Evolutionary conservation across 2,888 invertebrate species (phyloP).

Genomic region (Eilema caniola): DNA sequence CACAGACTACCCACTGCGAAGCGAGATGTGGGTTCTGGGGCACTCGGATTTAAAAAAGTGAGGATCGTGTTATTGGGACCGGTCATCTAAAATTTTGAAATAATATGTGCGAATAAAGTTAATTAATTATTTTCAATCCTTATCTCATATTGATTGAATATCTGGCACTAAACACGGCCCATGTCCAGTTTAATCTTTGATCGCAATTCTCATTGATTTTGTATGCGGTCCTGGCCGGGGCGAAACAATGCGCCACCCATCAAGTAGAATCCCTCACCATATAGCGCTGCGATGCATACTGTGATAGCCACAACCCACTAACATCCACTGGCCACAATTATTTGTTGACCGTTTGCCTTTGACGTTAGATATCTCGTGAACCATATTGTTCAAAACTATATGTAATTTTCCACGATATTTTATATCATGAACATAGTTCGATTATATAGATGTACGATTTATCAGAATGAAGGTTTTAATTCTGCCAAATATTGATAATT

Average conservation of each 20-base stretch:
- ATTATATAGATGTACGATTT: background rate
- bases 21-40: no score
- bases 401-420: background rate
- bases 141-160: slow-evolving; percentile 14
- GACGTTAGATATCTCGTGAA: slow-evolving; percentile 24
- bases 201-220: slow-evolving; percentile 68
- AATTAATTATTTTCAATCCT: background rate
- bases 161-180: slow-evolving; percentile 23
- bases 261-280: slow-evolving; percentile 54
- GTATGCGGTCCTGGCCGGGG: slow-evolving; percentile 51
- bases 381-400: slow-evolving; percentile 18
- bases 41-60: no score
- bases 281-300: slow-evolving; percentile 36
- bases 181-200: slow-evolving; percentile 28
- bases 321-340: slow-evolving; percentile 32
- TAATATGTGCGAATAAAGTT: no score
- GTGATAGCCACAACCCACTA: slow-evolving; percentile 35
- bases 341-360: slow-evolving; percentile 35
- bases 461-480: background rate
- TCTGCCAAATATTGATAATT: background rate
- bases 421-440: background rate
- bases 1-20: no score
- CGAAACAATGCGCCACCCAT: slow-evolving; percentile 57
- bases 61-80: no score
- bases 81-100: no score